Conservation (phyloP, 2,113 vertebrate species). For the Tetrao urogallus region DNA sequence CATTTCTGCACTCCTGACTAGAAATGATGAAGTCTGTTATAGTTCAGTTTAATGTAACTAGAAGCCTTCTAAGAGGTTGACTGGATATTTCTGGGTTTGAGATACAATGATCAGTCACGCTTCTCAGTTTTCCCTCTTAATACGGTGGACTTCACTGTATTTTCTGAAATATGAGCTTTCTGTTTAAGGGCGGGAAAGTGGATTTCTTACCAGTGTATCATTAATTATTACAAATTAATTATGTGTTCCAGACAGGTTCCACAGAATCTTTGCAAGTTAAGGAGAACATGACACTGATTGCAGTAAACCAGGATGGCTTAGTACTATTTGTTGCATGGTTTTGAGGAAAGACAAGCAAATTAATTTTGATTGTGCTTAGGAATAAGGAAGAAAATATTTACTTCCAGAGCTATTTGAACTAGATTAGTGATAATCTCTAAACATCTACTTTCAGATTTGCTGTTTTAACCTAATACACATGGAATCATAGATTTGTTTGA, state of each 20-base stretch:
- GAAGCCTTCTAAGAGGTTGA: not conserved
- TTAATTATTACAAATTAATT: not conserved
- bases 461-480: not conserved
- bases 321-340: not conserved
- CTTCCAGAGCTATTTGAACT: not conserved
- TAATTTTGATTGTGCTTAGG: not conserved
- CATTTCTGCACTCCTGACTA: not conserved
- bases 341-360: not conserved
- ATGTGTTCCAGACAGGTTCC: not conserved
- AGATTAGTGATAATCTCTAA: not conserved
- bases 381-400: not conserved
- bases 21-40: not conserved
- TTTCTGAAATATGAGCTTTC: not conserved
- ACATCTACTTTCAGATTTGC: not conserved
- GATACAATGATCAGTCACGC: not conserved
- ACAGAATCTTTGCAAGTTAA: not conserved
- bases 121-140: not conserved
- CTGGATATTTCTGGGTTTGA: not conserved
- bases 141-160: not conserved
- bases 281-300: not conserved
- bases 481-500: no score
- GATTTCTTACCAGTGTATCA: not conserved
- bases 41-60: not conserved
- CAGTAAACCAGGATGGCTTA: not conserved
- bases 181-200: not conserved